Evolutionary conservation across 2,797 vertebrate species (phyloP).

Genomic region (Gambusia yucatana): DNA sequence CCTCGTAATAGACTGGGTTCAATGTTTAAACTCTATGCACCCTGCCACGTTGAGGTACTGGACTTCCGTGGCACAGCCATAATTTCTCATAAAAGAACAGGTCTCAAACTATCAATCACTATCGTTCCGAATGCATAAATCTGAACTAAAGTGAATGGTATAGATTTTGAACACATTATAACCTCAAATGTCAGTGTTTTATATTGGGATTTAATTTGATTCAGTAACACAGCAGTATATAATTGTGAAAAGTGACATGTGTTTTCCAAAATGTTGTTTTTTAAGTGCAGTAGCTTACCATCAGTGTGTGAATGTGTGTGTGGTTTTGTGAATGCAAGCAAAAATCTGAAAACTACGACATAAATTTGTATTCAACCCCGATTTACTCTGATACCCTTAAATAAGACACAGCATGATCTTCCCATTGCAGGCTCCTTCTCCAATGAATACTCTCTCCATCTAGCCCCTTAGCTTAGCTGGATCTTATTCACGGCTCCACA

Average conservation of each 20-base stretch:
- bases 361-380: background rate
- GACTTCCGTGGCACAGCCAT: slow-evolving; percentile 53
- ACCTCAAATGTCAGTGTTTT: background rate
- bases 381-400: background rate
- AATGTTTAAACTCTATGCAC: slow-evolving; percentile 57
- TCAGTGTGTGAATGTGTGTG: no score
- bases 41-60: slow-evolving; percentile 23
- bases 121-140: slow-evolving; percentile 30
- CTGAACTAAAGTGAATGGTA: slow-evolving; percentile 23
- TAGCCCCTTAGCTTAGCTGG: background rate
- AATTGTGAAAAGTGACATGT: no score
- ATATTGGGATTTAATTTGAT: background rate
- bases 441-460: no score
- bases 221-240: background rate
- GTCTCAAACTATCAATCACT: slow-evolving; percentile 57
- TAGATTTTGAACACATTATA: background rate
- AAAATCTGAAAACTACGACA: background rate
- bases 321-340: background rate
- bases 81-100: slow-evolving; percentile 45
- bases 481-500: background rate
- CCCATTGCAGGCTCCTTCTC: background rate
- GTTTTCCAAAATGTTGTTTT: no score
- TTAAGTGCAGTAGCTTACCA: no score
- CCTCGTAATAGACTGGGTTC: slow-evolving; percentile 64
- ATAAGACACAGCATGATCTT: background rate